A percentile compares a stretch with the other conserved stretches of the same genome.
These are phyloP conservation scores for Seladonia tumulorum DNA, from an alignment of 2,888 invertebrate species.

Conservation along the genomic window DNA sequence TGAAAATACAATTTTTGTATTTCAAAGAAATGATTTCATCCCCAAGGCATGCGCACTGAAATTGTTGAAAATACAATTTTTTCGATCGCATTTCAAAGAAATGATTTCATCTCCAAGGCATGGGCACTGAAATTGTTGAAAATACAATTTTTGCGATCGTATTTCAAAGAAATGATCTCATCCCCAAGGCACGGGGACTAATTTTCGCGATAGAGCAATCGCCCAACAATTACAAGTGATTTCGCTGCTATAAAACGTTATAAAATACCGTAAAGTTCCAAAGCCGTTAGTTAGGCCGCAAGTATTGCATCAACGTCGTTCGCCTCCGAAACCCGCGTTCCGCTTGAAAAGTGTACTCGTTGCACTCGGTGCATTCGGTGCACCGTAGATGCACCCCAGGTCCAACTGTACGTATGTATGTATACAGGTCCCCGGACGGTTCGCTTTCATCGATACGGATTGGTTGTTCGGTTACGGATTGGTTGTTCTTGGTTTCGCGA, in stretches of 20 bases:
- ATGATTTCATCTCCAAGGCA: not conserved
- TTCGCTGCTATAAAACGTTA: not conserved
- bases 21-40: not conserved
- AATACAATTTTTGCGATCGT: not conserved
- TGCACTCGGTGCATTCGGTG: not conserved
- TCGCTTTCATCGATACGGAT: conserved; percentile 64
- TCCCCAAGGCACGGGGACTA: not conserved
- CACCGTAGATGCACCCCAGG: conserved; percentile 49
- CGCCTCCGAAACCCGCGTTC: not conserved
- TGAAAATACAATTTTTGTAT: not conserved
- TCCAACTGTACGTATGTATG: not conserved
- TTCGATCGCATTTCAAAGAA: not conserved
- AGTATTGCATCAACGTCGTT: not conserved
- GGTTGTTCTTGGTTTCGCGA: not conserved
- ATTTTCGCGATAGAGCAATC: no score
- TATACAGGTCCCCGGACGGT: not conserved
- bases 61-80: not conserved
- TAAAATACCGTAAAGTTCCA: not conserved
- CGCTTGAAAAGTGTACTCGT: not conserved
- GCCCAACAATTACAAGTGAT: no score
- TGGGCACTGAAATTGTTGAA: no score
- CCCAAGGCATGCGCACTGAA: no score
- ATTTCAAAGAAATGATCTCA: not conserved
- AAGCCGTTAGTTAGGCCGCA: not conserved
- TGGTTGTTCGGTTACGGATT: conserved; percentile 39